phyloP scores from a whole-genome alignment of 2,888 invertebrate species.

The Tetragonula carbonaria region DNA sequence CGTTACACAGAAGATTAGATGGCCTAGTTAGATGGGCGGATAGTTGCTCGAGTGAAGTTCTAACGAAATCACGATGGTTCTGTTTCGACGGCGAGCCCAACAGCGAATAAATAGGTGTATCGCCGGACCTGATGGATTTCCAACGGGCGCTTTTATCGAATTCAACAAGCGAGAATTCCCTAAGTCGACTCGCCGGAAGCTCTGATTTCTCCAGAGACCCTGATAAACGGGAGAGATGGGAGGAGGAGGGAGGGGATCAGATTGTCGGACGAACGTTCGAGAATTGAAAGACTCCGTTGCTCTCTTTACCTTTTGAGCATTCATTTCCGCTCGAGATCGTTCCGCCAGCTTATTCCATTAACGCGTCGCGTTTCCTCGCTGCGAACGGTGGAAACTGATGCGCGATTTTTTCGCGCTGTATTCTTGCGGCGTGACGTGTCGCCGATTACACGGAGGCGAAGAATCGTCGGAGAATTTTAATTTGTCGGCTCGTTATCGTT shows the following conservation, averaged over 20 bases:
- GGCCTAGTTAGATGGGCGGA: background rate
- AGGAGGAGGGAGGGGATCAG: conserved; percentile 17
- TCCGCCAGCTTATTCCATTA: conserved; percentile 10
- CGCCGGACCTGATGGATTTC: conserved; percentile 49
- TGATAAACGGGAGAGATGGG: background rate
- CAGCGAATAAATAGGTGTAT: conserved; percentile 35
- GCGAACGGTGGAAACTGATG: background rate
- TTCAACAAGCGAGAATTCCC: conserved; percentile 49
- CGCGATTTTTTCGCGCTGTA: background rate
- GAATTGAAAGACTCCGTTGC: conserved; percentile 32
- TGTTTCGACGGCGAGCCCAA: conserved; percentile 10
- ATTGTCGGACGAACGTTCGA: conserved; percentile 46
- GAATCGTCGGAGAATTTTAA: no score
- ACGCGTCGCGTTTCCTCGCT: background rate
- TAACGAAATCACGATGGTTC: conserved; percentile 9
- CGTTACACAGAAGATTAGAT: conserved; percentile 4
- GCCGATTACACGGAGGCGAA: background rate
- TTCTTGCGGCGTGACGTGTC: background rate
- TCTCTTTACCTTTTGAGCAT: conserved; percentile 22
- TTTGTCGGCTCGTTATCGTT: no score
- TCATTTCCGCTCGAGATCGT: conserved; percentile 22
- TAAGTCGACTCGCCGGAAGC: conserved; percentile 31
- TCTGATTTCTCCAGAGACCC: conserved; percentile 59
- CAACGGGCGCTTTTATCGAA: conserved; percentile 49
- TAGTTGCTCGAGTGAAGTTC: background rate